phyloP scores from a whole-genome alignment of 2,888 invertebrate species.

The Chaitophorus viminalis region DNA sequence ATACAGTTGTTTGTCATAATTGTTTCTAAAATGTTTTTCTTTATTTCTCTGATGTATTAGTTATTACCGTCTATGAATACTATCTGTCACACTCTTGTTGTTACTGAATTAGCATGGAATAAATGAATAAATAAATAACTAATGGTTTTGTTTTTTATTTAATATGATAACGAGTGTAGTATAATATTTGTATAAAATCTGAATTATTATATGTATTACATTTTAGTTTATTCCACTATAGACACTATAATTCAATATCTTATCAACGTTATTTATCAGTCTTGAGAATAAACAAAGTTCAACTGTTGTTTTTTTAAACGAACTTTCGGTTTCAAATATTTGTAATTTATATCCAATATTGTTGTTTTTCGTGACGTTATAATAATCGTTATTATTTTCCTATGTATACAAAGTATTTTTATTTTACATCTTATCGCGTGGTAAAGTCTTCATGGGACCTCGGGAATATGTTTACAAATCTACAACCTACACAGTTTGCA shows the following conservation, averaged over 20 bases:
- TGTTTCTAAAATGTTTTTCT: too few relatives aligned
- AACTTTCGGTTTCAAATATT: conserved; percentile 37
- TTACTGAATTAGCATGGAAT: too few relatives aligned
- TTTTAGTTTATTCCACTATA: too few relatives aligned
- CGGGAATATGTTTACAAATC: conserved; percentile 5
- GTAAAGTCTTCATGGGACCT: conserved; percentile 33
- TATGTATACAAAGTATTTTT: conserved; percentile 30
- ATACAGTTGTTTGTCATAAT: too few relatives aligned
- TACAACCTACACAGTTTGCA: conserved; percentile 15
- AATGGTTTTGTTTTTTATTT: too few relatives aligned
- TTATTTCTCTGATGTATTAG: too few relatives aligned
- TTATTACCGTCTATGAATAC: too few relatives aligned
- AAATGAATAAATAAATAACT: too few relatives aligned
- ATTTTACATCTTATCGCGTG: conserved; percentile 50
- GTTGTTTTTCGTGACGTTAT: conserved; percentile 53
- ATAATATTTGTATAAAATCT: too few relatives aligned
- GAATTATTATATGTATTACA: too few relatives aligned
- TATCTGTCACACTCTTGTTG: too few relatives aligned
- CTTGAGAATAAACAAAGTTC: background rate
- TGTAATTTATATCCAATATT: conserved; percentile 38
- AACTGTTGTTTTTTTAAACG: background rate
- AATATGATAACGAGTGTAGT: too few relatives aligned
- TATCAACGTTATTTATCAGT: background rate
- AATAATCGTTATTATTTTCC: conserved; percentile 49
- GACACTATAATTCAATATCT: background rate